Evolutionary conservation across 2,888 invertebrate genomes (phyloP), one percentile per base, ranked within the genome.

Genomic region (Onchidella celtica): DNA sequence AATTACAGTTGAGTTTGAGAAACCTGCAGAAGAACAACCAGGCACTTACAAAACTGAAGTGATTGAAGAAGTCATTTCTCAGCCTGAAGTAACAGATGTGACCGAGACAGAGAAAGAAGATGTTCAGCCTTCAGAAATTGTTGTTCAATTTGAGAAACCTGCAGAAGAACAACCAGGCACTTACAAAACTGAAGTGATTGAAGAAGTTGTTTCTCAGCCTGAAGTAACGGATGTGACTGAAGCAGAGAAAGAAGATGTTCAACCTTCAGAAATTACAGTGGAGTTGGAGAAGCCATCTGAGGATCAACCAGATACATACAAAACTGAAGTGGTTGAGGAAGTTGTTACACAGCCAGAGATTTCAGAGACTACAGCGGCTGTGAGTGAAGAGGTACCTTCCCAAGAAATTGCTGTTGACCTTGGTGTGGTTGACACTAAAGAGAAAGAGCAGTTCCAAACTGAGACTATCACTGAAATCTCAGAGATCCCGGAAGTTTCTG

Each of bases 31-130:
- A 32, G 84, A 83, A 78, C 40, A 83, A 32, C 75, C 79, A 24
- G 74, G 65, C 32, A 83, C 85, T 55, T 85, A 70, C 80, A 77
- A 86, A 72, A 80, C 85, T 34, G 84, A 85, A 11, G 47, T 80
- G 57, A 27, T 83, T 27, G 72, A 82, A 70, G 86, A 87, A 70
- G 63, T 57, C 3, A 32, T 63, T 32, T 80, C 84, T 34, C 80
- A 85, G 65, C 85, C 85, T n/a, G 85, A 86, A 61, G 79, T 87
- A 11, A 75, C 82, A 61, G 85, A 85, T 11, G 84, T 88, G 2
- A 63, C 70, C 24, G 86, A 87, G 73, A 77, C 73, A 57, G 69
- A 32, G 14, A 36, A 61, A 57, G 78, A 82, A 24, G 81, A 76
- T 3, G 84, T 72, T 38, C 69, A 76, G 11, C 34, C 79, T 61